A percentile compares a stretch with the other conserved stretches of the same genome.
phyloP scores from a whole-genome alignment of 2,113 vertebrate genomes.

The Halichoeres trimaculatus region DNA sequence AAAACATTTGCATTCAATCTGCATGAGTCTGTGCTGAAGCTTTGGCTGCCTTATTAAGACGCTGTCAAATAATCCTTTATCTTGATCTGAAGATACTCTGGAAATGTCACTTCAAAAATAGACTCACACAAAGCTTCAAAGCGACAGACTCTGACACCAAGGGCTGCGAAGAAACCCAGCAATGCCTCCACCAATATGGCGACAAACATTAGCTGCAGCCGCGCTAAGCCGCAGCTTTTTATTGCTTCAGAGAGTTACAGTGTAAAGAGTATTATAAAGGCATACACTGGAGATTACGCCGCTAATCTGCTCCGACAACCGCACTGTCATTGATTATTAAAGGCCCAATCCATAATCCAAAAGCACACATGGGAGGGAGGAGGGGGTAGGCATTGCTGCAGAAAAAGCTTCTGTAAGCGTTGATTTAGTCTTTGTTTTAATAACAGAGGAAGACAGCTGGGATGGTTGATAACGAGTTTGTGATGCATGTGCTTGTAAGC shows the following conservation, averaged over 20 bases:
- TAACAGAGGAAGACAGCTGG: background rate
- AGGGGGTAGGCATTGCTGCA: background rate
- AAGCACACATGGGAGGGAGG: slow-evolving; percentile 11
- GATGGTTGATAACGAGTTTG: slow-evolving; percentile 2
- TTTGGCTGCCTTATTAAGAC: background rate
- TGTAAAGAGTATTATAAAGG: slow-evolving; percentile 60
- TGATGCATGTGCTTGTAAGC: background rate
- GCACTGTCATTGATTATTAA: slow-evolving; percentile 74
- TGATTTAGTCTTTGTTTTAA: background rate
- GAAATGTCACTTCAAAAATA: slow-evolving; percentile 51
- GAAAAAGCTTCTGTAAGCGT: background rate
- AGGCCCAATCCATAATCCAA: slow-evolving; percentile 68
- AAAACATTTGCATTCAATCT: background rate
- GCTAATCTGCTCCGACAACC: slow-evolving; percentile 72
- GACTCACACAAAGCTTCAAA: slow-evolving; percentile 34
- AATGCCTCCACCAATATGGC: slow-evolving; percentile 36
- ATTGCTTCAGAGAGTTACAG: slow-evolving; percentile 56
- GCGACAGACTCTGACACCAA: background rate
- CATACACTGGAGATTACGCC: slow-evolving; percentile 63
- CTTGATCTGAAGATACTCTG: slow-evolving; percentile 41
- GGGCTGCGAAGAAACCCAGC: slow-evolving; percentile 9
- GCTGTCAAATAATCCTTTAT: slow-evolving; percentile 31
- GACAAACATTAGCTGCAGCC: slow-evolving; percentile 44
- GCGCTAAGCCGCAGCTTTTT: slow-evolving; percentile 36
- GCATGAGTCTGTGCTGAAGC: background rate